Percentiles rank a stretch among this genome's conserved stretches.
These are phyloP conservation scores for Lasioglossum lativentre DNA, from an alignment of 2,888 invertebrate genomes.

Conservation along the genomic window DNA sequence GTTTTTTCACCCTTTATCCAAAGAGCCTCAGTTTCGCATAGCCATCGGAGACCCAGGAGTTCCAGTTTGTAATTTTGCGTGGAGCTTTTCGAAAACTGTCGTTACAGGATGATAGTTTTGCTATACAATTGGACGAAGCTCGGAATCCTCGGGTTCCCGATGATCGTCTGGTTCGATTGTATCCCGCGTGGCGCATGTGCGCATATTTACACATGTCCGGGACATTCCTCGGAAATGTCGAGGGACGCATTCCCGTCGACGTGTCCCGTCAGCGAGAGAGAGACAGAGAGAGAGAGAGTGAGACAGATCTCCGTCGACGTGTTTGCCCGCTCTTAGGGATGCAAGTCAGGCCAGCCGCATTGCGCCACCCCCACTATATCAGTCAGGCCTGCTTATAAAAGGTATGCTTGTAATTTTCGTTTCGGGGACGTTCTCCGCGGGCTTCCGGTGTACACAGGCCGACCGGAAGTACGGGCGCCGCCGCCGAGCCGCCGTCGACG, in stretches of 20 bases:
- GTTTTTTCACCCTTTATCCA: no score
- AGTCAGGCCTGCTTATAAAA: slow-evolving; percentile 63
- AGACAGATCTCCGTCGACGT: slow-evolving; percentile 50
- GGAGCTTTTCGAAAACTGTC: not conserved
- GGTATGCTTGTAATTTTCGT: slow-evolving; percentile 65
- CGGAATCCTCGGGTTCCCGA: slow-evolving; percentile 29
- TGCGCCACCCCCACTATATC: slow-evolving; percentile 74
- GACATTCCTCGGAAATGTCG: not conserved
- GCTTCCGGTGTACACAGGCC: slow-evolving; percentile 33
- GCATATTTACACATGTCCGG: slow-evolving; percentile 10
- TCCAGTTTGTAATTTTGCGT: not conserved
- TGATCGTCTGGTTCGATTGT: not conserved
- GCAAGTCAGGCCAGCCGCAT: slow-evolving; percentile 70
- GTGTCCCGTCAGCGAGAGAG: slow-evolving; percentile 8
- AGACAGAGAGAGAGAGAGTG: no score
- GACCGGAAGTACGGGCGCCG: slow-evolving; percentile 31
- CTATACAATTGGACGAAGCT: slow-evolving; percentile 44
- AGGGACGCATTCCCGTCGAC: slow-evolving; percentile 1
- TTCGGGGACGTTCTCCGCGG: slow-evolving; percentile 16
- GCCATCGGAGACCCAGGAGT: no score
- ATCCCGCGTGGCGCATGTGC: not conserved
- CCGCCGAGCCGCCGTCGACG: slow-evolving; percentile 37
- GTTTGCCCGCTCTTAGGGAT: slow-evolving; percentile 63
- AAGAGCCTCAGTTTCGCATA: no score
- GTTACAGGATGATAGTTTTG: not conserved